Evolutionary conservation across 2,888 invertebrate species (phyloP), one percentile per base, ranked within the genome.

Genomic region (Lepidonotus clava): DNA sequence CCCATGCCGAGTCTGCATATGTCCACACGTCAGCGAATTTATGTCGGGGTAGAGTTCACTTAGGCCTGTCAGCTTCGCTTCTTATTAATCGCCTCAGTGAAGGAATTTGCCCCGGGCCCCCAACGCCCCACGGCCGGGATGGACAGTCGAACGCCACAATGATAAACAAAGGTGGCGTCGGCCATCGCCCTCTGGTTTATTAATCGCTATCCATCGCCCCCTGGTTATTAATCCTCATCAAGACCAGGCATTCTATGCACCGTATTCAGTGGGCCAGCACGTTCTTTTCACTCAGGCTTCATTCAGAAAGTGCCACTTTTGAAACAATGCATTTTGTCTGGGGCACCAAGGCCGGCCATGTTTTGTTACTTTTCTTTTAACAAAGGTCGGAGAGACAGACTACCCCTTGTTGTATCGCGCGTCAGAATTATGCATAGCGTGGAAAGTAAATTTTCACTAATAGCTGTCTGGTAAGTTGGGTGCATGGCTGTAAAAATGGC

Each of bases 171-270:
- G 21, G 36, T 38, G 71, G 71, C 38, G n/a, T n/a, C n/a, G n/a
- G n/a, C n/a, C n/a, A n/a, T n/a, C n/a, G 71, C 71, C 34, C 71
- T 38, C 71, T 71, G 38, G 71, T 71, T n/a, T n/a, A n/a, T n/a
- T n/a, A n/a, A n/a, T n/a, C n/a, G n/a, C n/a, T n/a, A n/a, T n/a
- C n/a, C n/a, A n/a, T n/a, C n/a, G n/a, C n/a, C n/a, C n/a, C n/a
- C n/a, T n/a, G n/a, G 38, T 71, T 11, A 34, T 38, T n/a, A 71
- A 61, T 61, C 28, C 28, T 28, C 61, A 61, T 38, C 71, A 8
- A 36, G 34, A 24, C 18, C 71, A 34, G 18, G 21, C 56, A 5
- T 8, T 56, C 56, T 11, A 8, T 46, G 46, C 46, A 46, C 8
- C 46, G n/a, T 18, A 46, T 46, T 46, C 46, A 46, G 18, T 8